phyloP scores from a whole-genome alignment of 2,797 vertebrate species.

The Channa striata region DNA sequence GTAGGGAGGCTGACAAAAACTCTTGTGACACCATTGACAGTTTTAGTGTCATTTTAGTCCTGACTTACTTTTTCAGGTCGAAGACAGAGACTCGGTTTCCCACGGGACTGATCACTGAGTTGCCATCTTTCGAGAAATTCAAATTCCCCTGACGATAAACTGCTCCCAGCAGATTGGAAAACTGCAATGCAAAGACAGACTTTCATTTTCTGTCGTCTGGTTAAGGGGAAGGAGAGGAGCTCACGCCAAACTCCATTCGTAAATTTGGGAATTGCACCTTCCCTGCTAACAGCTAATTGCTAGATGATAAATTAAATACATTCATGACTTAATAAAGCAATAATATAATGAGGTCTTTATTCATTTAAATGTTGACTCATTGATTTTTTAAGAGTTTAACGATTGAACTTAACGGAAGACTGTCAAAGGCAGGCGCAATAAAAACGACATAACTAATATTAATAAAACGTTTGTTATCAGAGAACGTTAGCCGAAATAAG shows the following conservation, averaged over 20 bases:
- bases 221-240: background rate
- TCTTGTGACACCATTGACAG: too few relatives aligned
- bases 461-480: background rate
- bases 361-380: too few relatives aligned
- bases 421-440: too few relatives aligned
- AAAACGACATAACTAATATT: too few relatives aligned
- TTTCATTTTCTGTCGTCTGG: background rate
- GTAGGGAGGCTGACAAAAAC: too few relatives aligned
- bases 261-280: background rate
- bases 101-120: slow-evolving; percentile 92
- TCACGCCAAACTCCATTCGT: background rate
- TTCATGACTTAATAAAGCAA: background rate
- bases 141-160: slow-evolving; percentile 95
- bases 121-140: slow-evolving; percentile 91
- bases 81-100: slow-evolving; percentile 94
- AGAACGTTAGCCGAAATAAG: background rate
- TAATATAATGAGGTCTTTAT: too few relatives aligned
- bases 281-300: too few relatives aligned
- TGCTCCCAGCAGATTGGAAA: slow-evolving; percentile 93
- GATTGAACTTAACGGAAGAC: too few relatives aligned
- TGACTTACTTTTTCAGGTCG: slow-evolving; percentile 92
- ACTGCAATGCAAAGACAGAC: slow-evolving; percentile 76
- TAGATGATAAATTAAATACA: background rate
- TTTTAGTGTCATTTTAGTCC: too few relatives aligned
- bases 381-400: too few relatives aligned